Percentiles rank a stretch among this genome's conserved stretches.
Conservation (phyloP, 2,888 invertebrate species). For the Euplagia quadripunctaria region DNA sequence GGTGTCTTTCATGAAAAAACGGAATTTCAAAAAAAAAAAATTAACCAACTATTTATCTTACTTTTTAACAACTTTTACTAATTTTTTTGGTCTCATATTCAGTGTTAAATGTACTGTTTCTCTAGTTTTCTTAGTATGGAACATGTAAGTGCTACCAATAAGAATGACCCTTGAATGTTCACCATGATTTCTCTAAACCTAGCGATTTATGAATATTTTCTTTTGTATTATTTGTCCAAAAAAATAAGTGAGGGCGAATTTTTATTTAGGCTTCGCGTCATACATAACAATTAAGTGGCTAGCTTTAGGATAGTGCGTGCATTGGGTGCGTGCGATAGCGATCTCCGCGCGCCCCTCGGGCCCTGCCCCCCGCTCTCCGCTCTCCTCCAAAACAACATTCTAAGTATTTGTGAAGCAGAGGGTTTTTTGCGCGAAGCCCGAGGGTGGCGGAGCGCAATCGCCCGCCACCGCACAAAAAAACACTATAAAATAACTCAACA, state of each 20-base stretch:
- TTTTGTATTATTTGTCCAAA: slow-evolving; percentile 39
- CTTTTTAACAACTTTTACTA: too few species aligned
- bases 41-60: too few species aligned
- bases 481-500: slow-evolving; percentile 85
- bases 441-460: slow-evolving; percentile 86
- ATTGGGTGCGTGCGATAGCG: slow-evolving; percentile 87
- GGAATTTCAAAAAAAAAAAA: too few species aligned
- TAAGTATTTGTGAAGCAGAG: slow-evolving; percentile 83
- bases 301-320: slow-evolving; percentile 86
- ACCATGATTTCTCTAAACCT: slow-evolving; percentile 1
- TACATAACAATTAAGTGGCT: slow-evolving; percentile 85
- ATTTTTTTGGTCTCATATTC: too few species aligned
- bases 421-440: slow-evolving; percentile 86
- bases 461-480: slow-evolving; percentile 83
- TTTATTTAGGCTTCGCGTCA: slow-evolving; percentile 69
- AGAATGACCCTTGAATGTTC: neutral
- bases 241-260: slow-evolving; percentile 48
- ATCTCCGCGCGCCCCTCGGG: slow-evolving; percentile 76
- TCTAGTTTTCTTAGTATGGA: neutral
- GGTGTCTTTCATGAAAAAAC: too few species aligned
- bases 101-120: too few species aligned
- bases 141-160: neutral
- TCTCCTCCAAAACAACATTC: slow-evolving; percentile 82
- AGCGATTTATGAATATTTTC: slow-evolving; percentile 43
- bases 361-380: slow-evolving; percentile 63